Percentiles rank a stretch among this genome's conserved stretches.
phyloP scores from a whole-genome alignment of 2,113 vertebrate species.

The Micronisus gabar region DNA sequence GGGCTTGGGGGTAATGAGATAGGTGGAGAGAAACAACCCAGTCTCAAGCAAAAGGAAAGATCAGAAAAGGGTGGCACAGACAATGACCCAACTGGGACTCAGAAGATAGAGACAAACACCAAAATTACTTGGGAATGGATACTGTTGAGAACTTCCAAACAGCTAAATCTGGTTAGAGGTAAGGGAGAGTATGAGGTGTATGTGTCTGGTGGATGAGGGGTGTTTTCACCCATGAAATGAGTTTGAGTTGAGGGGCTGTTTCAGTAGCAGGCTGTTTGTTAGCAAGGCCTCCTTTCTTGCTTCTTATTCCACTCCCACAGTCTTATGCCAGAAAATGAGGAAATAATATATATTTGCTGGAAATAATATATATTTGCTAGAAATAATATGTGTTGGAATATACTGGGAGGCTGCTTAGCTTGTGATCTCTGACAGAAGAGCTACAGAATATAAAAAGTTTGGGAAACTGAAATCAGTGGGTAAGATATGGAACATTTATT shows the following conservation, averaged over 20 bases:
- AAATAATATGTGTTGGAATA: background rate
- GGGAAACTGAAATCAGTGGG: background rate
- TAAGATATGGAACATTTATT: background rate
- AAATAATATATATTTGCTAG: background rate
- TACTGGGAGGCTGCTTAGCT: background rate
- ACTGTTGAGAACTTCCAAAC: background rate
- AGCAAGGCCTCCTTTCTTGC: background rate
- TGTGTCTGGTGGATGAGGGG: background rate
- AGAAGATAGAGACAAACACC: background rate
- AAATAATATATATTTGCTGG: background rate
- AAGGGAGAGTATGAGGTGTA: background rate
- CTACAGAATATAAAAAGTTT: background rate
- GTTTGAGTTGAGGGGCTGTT: background rate
- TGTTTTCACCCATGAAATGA: background rate
- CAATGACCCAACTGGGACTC: background rate
- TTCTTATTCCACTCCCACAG: background rate
- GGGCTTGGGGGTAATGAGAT: background rate
- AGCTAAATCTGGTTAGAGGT: background rate
- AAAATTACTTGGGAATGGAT: background rate
- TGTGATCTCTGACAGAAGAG: background rate
- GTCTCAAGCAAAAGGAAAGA: background rate
- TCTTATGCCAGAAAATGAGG: background rate
- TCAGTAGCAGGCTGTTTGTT: background rate
- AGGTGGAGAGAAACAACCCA: background rate
- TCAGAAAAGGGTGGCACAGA: background rate